Conservation (phyloP, 1,140 invertebrate genomes). For the Eciton burchellii region DNA sequence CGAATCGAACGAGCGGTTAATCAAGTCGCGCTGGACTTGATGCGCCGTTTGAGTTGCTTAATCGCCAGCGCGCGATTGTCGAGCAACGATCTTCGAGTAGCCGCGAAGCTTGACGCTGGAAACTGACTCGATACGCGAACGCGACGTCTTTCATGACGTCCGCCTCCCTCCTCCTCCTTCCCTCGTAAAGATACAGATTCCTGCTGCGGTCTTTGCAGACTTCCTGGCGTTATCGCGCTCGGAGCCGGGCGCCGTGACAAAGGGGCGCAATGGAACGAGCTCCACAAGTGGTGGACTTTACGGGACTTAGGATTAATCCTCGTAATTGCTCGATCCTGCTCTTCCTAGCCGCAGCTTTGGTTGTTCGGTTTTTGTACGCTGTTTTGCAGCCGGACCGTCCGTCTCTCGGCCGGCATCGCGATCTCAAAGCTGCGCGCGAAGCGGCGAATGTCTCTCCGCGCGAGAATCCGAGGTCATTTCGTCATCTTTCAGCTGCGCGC, state of each 20-base stretch:
- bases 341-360: constrained; percentile 54
- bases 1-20: no score
- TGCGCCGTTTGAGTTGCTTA: no score
- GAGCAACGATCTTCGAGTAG: no score
- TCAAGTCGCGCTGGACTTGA: no score
- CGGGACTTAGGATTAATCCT: constrained; percentile 85
- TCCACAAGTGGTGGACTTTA: constrained; percentile 86
- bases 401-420: neutral
- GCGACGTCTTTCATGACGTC: neutral
- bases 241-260: neutral
- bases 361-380: constrained; percentile 77
- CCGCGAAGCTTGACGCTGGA: neutral
- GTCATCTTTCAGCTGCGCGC: neutral
- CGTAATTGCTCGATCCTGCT: constrained; percentile 82
- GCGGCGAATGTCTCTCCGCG: neutral
- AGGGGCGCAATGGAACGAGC: constrained; percentile 70
- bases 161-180: neutral
- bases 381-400: constrained; percentile 1
- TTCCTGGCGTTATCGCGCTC: neutral
- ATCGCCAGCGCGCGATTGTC: no score
- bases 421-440: neutral
- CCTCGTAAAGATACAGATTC: neutral
- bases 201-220: neutral
- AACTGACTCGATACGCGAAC: neutral
- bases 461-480: neutral